phyloP scores from a whole-genome alignment of 2,113 vertebrate genomes.

The Egretta garzetta region DNA sequence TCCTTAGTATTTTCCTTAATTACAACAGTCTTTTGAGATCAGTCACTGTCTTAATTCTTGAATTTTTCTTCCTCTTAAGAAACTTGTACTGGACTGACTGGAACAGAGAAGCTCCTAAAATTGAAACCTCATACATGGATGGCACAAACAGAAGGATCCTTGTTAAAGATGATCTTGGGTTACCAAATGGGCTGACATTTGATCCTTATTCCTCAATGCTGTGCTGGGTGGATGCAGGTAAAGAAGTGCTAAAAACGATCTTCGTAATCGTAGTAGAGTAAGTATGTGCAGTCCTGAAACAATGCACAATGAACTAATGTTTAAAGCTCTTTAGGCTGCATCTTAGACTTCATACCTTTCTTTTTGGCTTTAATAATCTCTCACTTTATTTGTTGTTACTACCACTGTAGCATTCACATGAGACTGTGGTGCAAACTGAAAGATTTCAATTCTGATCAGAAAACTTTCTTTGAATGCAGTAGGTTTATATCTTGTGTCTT shows the following conservation, averaged over 20 bases:
- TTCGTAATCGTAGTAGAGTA: neutral
- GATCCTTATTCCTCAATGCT: conserved; percentile 85
- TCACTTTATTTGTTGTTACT: neutral
- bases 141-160: conserved; percentile 89
- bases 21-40: neutral
- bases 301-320: neutral
- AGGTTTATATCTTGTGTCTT: neutral
- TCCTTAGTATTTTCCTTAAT: neutral
- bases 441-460: neutral
- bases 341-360: neutral
- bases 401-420: neutral
- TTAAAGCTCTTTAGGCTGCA: neutral
- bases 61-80: conserved; percentile 62
- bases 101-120: conserved; percentile 92
- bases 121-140: conserved; percentile 92
- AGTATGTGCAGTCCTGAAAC: neutral
- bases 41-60: neutral
- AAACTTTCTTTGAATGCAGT: neutral
- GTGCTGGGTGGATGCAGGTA: conserved; percentile 96
- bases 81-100: conserved; percentile 94
- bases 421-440: neutral
- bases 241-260: neutral
- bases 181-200: conserved; percentile 90
- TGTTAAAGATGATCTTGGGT: conserved; percentile 85
- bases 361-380: neutral